These are phyloP conservation scores for Camponotus vicinus DNA, from an alignment of 1,140 invertebrate genomes.

Conservation along the genomic window DNA sequence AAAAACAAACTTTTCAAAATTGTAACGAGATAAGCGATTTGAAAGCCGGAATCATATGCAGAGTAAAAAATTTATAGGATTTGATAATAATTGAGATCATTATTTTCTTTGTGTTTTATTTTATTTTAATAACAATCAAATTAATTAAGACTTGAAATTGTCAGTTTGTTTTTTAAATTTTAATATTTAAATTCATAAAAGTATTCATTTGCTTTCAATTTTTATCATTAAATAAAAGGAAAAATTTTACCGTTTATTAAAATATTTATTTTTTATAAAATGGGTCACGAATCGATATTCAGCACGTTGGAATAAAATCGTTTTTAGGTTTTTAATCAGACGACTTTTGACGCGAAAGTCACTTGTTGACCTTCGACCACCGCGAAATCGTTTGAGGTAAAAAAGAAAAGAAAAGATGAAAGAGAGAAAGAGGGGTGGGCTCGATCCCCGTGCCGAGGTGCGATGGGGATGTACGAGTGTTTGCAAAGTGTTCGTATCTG, in stretches of 20 bases:
- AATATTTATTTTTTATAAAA: neutral
- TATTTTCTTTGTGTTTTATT: no score
- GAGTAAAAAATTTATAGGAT: no score
- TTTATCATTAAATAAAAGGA: no score
- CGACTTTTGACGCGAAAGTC: neutral
- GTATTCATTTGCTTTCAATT: no score
- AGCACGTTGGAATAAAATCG: neutral
- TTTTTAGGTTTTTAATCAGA: constrained; percentile 30
- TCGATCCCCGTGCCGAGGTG: constrained; percentile 14
- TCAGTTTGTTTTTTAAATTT: no score
- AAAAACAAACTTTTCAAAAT: neutral
- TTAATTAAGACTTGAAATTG: neutral
- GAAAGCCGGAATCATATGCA: neutral
- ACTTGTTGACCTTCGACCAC: constrained; percentile 38
- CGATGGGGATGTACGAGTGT: constrained; percentile 49
- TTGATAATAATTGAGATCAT: no score
- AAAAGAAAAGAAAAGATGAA: constrained; percentile 9
- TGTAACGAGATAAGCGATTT: neutral
- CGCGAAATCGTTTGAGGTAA: constrained; percentile 23
- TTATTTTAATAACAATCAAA: no score
- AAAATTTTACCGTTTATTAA: neutral
- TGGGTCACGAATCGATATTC: neutral
- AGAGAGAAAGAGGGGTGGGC: neutral
- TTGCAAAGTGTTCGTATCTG: constrained; percentile 58
- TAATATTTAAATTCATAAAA: no score